Base-by-base conservation (phyloP, 2,888 invertebrate genomes). In the Erebia aethiops region DNA sequence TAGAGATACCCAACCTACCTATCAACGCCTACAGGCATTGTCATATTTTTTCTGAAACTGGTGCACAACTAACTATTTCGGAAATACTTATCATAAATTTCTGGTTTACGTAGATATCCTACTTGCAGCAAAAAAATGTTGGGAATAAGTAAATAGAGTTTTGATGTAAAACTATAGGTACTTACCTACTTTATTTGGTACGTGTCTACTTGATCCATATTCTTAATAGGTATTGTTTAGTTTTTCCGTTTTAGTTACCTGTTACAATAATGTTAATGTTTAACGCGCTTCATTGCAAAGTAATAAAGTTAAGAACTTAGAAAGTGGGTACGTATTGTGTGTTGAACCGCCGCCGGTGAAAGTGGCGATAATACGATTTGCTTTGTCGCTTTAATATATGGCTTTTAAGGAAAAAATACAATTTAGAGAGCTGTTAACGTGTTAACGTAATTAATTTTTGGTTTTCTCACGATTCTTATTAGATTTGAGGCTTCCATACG, bases 291-390 rank as follows among this genome's bases (percentile, higher is more conserved):
- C 75, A 79, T 80, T 78, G 83, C 80, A 52, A 64, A 84, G 82
- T 82, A 70, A 80, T 82, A 70, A 80, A 81, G 83, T 83, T 83
- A 82, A 79, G 81, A 78, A 82, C 78, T 83, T 84, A 79, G 80
- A 81, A 81, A 81, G 80, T 77, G 64, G 66, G 72, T 77, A 64
- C 67, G 69, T 73, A 71, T 72, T 71, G 71, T 66, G 80, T 77
- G 81, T 77, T 80, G 80, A 80, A 81, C 79, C 71, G 68, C 70
- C 46, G 77, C 70, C 46, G 77, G 87, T 81, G 86, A 88, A 87
- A 88, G 87, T 80, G 57, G 63, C 77, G 71, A 70, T 76, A 74
- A 69, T 54, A 70, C 72, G 67, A 61, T 67, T 72, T 72, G 70
- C 71, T 67, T 71, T 74, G 70, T 71, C 73, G 70, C 64, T 70